These are phyloP conservation scores for Melanostoma scalare DNA, from an alignment of 2,888 invertebrate genomes.

Conservation along the genomic window DNA sequence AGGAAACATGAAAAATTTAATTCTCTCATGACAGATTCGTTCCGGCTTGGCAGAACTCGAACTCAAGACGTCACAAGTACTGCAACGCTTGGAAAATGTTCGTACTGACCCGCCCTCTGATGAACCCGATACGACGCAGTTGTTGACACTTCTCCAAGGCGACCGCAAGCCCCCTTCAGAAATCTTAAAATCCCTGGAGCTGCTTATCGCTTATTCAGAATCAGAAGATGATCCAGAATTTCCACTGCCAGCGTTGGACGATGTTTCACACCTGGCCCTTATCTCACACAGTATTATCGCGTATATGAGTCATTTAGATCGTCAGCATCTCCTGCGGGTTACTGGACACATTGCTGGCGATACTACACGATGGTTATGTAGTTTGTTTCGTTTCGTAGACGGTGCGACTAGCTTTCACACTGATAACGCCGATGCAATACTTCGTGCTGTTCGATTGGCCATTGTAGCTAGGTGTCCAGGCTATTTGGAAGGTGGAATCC, in stretches of 20 bases:
- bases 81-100: slow-evolving; percentile 87
- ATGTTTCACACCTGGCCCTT: slow-evolving; percentile 86
- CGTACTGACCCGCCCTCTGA: slow-evolving; percentile 76
- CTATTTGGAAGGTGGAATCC: slow-evolving; percentile 85
- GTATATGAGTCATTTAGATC: slow-evolving; percentile 91
- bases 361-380: slow-evolving; percentile 93
- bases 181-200: slow-evolving; percentile 84
- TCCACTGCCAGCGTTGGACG: slow-evolving; percentile 85
- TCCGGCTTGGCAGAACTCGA: slow-evolving; percentile 86
- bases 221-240: slow-evolving; percentile 84
- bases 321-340: slow-evolving; percentile 89
- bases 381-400: slow-evolving; percentile 92
- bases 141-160: slow-evolving; percentile 81
- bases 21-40: slow-evolving; percentile 83
- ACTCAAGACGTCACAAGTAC: slow-evolving; percentile 88
- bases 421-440: slow-evolving; percentile 92
- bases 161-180: slow-evolving; percentile 83
- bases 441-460: slow-evolving; percentile 84
- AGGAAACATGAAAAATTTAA: no score
- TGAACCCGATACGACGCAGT: slow-evolving; percentile 54
- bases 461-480: slow-evolving; percentile 81
- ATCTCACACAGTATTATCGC: slow-evolving; percentile 95
- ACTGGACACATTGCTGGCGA: slow-evolving; percentile 92
- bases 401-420: slow-evolving; percentile 94
- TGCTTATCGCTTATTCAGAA: slow-evolving; percentile 86